A percentile compares a stretch with the other conserved stretches of the same genome.
These are phyloP conservation scores for Aphidius colemani DNA, from an alignment of 2,888 invertebrate species.

Conservation along the genomic window DNA sequence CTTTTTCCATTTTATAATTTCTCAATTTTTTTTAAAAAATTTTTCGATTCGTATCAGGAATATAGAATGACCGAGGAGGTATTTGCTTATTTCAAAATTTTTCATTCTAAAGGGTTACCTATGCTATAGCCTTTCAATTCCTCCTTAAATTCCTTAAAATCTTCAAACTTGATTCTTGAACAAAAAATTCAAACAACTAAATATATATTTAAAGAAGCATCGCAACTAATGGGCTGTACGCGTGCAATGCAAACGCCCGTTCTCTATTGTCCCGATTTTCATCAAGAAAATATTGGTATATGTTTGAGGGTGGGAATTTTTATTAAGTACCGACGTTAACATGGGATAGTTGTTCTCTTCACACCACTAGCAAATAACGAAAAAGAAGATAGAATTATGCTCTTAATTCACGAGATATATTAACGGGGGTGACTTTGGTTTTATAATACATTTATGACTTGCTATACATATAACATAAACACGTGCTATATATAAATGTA, in stretches of 20 bases:
- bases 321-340: conserved; percentile 21
- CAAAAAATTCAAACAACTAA: too few species aligned
- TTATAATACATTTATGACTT: background rate
- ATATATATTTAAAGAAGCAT: conserved; percentile 26
- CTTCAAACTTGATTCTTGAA: too few species aligned
- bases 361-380: background rate
- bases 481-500: background rate
- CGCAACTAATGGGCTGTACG: conserved; percentile 26
- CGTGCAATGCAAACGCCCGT: conserved; percentile 23
- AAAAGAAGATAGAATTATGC: background rate
- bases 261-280: conserved; percentile 26
- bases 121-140: too few species aligned
- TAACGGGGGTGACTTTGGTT: too few species aligned
- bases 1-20: too few species aligned
- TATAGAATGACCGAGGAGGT: too few species aligned
- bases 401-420: too few species aligned
- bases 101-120: too few species aligned
- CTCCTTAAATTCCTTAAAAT: too few species aligned
- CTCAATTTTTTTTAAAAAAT: too few species aligned
- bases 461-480: background rate
- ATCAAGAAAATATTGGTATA: background rate
- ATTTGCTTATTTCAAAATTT: too few species aligned
- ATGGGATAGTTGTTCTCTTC: background rate
- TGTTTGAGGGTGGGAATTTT: conserved; percentile 29
- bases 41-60: too few species aligned